Conservation (phyloP, 2,113 vertebrate species). For the Psittacus erithacus region DNA sequence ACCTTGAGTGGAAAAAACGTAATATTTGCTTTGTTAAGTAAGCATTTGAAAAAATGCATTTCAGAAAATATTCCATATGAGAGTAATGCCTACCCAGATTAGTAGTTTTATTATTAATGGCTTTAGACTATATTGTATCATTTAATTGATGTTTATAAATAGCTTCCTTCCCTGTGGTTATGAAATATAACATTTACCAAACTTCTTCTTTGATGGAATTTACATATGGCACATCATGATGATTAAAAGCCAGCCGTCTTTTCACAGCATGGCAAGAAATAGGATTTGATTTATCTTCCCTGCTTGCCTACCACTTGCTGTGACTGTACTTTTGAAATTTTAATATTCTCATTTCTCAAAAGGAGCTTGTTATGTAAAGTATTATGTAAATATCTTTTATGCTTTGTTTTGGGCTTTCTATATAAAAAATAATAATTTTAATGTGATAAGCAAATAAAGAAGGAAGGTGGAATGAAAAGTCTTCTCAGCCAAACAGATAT, state of each 20-base stretch:
- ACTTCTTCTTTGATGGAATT: conserved; percentile 80
- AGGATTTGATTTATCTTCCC: conserved; percentile 81
- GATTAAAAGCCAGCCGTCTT: conserved; percentile 80
- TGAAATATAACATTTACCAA: conserved; percentile 80
- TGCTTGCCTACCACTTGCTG: conserved; percentile 77
- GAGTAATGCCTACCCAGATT: conserved; percentile 40
- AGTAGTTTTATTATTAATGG: conserved; percentile 68
- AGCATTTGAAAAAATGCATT: not conserved
- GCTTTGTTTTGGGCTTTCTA: conserved; percentile 55
- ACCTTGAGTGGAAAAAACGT: conserved; percentile 11
- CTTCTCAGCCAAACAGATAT: not conserved
- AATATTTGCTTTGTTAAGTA: not conserved
- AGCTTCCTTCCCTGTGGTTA: conserved; percentile 66
- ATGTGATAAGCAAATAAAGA: conserved; percentile 13
- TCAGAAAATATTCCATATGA: conserved; percentile 18
- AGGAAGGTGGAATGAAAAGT: conserved; percentile 3
- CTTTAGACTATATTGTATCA: conserved; percentile 59
- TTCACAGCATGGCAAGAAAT: conserved; percentile 80
- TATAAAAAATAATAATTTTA: conserved; percentile 28
- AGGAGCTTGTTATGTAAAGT: conserved; percentile 77
- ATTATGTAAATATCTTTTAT: conserved; percentile 73
- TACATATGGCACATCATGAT: conserved; percentile 80
- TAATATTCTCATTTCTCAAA: conserved; percentile 79
- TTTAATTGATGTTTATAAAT: conserved; percentile 82
- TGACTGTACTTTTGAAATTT: conserved; percentile 80